Conservation (phyloP, 1,140 invertebrate genomes). For the Prorops nasuta region DNA sequence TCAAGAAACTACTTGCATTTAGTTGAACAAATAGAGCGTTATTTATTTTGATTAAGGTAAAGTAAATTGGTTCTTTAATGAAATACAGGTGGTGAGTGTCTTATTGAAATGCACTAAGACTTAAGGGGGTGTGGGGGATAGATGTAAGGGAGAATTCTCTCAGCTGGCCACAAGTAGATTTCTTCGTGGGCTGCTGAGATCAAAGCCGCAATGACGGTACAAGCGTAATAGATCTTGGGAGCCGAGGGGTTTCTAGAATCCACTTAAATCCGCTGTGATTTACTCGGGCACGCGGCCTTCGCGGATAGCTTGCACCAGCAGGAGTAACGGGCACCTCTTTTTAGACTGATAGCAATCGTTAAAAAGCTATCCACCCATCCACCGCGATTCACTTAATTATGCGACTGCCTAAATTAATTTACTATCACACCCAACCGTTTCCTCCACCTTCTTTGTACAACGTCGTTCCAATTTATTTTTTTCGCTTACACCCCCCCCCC, state of each 20-base stretch:
- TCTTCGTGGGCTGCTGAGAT: too few species aligned
- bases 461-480: too few species aligned
- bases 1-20: too few species aligned
- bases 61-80: too few species aligned
- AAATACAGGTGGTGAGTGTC: too few species aligned
- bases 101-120: too few species aligned
- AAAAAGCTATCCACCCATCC: constrained; percentile 17
- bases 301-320: too few species aligned
- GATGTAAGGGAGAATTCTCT: too few species aligned
- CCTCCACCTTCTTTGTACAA: background rate
- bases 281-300: constrained; percentile 23
- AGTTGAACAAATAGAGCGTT: too few species aligned
- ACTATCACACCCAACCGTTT: background rate
- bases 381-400: constrained; percentile 9
- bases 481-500: background rate
- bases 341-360: constrained; percentile 24
- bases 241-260: constrained; percentile 27
- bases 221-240: constrained; percentile 26
- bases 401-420: constrained; percentile 3
- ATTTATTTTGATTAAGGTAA: too few species aligned
- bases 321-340: constrained; percentile 24
- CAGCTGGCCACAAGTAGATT: too few species aligned
- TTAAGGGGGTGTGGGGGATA: too few species aligned
- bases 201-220: constrained; percentile 20
- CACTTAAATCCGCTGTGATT: constrained; percentile 35